These are phyloP conservation scores for Agrypnia vestita DNA, from an alignment of 1,140 invertebrate genomes.

Conservation along the genomic window DNA sequence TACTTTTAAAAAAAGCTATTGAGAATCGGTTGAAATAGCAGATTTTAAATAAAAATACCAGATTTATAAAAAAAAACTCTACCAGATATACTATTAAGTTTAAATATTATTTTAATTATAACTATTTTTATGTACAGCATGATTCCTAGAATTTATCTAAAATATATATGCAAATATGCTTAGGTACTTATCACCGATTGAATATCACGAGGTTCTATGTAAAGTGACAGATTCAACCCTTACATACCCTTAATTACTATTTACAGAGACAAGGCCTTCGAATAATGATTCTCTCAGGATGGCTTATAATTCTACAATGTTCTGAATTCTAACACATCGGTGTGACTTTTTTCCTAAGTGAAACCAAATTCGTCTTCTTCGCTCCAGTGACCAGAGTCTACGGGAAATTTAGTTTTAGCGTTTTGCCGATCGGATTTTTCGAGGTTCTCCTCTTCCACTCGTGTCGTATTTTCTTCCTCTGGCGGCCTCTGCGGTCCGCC, in stretches of 20 bases:
- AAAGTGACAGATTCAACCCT: not conserved
- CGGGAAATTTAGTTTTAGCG: slow-evolving; percentile 50
- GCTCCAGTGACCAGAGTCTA: slow-evolving; percentile 59
- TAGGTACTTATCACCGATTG: slow-evolving; percentile 17
- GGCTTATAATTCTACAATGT: no score
- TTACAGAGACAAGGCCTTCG: slow-evolving; percentile 6
- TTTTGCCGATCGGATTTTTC: slow-evolving; percentile 1
- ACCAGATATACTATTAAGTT: no score
- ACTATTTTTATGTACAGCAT: no score
- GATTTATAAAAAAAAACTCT: no score
- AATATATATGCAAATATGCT: no score
- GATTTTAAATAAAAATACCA: no score
- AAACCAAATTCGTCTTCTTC: slow-evolving; percentile 58
- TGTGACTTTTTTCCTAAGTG: slow-evolving; percentile 39
- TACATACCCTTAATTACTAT: slow-evolving; percentile 3
- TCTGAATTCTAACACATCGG: no score
- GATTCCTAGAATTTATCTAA: no score
- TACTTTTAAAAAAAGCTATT: no score
- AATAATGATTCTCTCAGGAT: not conserved
- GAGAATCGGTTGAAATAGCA: no score
- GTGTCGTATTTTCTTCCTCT: slow-evolving; percentile 11
- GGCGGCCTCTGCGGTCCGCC: slow-evolving; percentile 51
- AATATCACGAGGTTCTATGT: slow-evolving; percentile 25
- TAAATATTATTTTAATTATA: no score
- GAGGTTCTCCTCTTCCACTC: slow-evolving; percentile 22